Percentiles rank a stretch among this genome's conserved stretches.
phyloP scores from a whole-genome alignment of 2,888 invertebrate genomes.

The Euphydryas editha region DNA sequence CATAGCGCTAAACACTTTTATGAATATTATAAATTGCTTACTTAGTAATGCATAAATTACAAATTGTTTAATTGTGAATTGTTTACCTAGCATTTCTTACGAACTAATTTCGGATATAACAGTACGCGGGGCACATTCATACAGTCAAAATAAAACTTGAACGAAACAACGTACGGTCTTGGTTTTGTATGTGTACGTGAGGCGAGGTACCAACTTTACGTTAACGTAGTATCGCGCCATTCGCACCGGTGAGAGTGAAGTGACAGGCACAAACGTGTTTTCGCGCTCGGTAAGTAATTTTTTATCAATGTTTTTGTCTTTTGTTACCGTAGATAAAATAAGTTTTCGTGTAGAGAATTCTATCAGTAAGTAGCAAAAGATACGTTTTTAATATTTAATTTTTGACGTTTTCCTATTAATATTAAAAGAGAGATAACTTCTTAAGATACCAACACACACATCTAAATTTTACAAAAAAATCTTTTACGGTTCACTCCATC shows the following conservation, averaged over 20 bases:
- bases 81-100: too few species aligned
- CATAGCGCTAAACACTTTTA: too few species aligned
- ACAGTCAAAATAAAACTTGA: constrained; percentile 11
- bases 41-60: too few species aligned
- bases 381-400: constrained; percentile 18
- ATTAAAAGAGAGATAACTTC: too few species aligned
- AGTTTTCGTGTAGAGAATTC: constrained; percentile 13
- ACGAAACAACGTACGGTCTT: constrained; percentile 15
- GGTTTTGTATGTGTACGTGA: constrained; percentile 10
- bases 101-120: too few species aligned
- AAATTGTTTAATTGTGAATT: too few species aligned
- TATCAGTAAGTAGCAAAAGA: constrained; percentile 16
- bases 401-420: constrained; percentile 13
- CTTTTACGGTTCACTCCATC: too few species aligned
- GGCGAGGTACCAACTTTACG: constrained; percentile 11
- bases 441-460: too few species aligned
- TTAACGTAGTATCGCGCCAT: constrained; percentile 13
- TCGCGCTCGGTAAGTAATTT: constrained; percentile 19
- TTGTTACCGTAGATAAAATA: constrained; percentile 10
- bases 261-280: constrained; percentile 16
- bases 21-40: too few species aligned
- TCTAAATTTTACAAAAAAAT: too few species aligned
- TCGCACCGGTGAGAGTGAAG: constrained; percentile 16
- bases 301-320: constrained; percentile 11
- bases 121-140: constrained; percentile 13